Evolutionary conservation across 2,888 invertebrate genomes (phyloP), one percentile per base, ranked within the genome.

Genomic region (Drosophila mayaguana): DNA sequence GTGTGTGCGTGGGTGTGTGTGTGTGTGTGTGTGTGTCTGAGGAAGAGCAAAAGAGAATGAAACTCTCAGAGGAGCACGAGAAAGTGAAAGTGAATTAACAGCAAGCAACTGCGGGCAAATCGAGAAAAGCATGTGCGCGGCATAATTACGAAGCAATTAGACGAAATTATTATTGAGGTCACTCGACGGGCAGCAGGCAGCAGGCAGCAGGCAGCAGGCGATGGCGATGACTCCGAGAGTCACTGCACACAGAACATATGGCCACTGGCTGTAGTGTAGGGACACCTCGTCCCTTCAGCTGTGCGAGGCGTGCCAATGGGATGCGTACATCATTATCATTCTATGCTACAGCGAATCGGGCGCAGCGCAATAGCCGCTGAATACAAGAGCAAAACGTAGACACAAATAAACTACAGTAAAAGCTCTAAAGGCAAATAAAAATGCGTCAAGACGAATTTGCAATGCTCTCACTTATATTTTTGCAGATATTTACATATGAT

Each of bases 131-230:
- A 86, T 86, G 88, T 90, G 89, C 88, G 85, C 80, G 86, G 82
- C 86, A 90, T 86, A 90, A 90, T 86, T 90, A 86, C 90, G 85
- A 89, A 90, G 88, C 89, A 86, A 86, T 86, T 86, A 90, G 88
- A 88, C 82, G 90, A 84, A 89, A 86, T 87, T 90, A 86, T 90
- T 90, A 86, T 84, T 81, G 79, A 89, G 90, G 86, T 89, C 90
- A 72, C 70, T 70, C 73, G 48, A 25, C 34, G 36, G 43, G 55
- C 34, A 36, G 42, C 3, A 38, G 42, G 53, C 8, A 16, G n/a
- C n/a, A 7, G 40, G 40, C 40, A 7, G 40, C n/a, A n/a, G 53
- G n/a, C n/a, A n/a, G n/a, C n/a, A n/a, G n/a, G n/a, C n/a, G n/a
- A n/a, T n/a, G n/a, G 53, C 53, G 16, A 16, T 7, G 38, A 14